These are phyloP conservation scores for Zoanthus sociatus DNA, from an alignment of 92 coral and sea anemone genomes.

Conservation along the genomic window DNA sequence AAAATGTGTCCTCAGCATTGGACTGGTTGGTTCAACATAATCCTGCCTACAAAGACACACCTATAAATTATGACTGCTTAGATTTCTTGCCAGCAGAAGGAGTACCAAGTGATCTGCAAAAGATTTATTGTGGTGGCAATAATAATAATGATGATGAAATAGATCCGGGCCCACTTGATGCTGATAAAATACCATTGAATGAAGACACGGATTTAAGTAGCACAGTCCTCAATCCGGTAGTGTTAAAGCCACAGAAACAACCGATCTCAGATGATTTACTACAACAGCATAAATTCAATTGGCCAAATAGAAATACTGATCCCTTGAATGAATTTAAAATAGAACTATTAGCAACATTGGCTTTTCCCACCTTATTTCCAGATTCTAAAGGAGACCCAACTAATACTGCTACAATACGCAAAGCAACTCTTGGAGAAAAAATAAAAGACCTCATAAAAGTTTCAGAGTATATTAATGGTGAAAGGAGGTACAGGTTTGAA, in stretches of 20 bases:
- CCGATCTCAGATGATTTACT: slow-evolving; percentile 66
- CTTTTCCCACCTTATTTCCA: slow-evolving; percentile 79
- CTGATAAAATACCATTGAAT: slow-evolving; percentile 16
- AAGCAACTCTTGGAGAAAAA: slow-evolving; percentile 67
- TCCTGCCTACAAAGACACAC: slow-evolving; percentile 48
- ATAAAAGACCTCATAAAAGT: slow-evolving; percentile 69
- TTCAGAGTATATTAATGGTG: slow-evolving; percentile 63
- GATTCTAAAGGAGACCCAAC: slow-evolving; percentile 82
- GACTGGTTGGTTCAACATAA: not conserved
- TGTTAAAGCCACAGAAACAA: slow-evolving; percentile 61
- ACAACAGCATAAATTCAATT: slow-evolving; percentile 56
- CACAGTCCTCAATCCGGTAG: slow-evolving; percentile 59
- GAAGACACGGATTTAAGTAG: slow-evolving; percentile 67
- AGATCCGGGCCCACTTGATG: slow-evolving; percentile 40
- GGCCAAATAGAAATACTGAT: slow-evolving; percentile 55
- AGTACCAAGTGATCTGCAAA: slow-evolving; percentile 60
- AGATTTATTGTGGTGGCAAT: slow-evolving; percentile 44
- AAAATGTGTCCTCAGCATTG: slow-evolving; percentile 54
- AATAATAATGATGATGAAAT: slow-evolving; percentile 61
- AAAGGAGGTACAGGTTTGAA: slow-evolving; percentile 77
- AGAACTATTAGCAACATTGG: slow-evolving; percentile 77
- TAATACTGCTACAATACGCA: slow-evolving; percentile 59
- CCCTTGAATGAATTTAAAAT: slow-evolving; percentile 72
- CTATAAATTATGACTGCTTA: slow-evolving; percentile 62
- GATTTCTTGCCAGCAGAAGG: slow-evolving; percentile 62